Conservation (phyloP, 2,888 invertebrate species). For the Diogma glabrata region DNA sequence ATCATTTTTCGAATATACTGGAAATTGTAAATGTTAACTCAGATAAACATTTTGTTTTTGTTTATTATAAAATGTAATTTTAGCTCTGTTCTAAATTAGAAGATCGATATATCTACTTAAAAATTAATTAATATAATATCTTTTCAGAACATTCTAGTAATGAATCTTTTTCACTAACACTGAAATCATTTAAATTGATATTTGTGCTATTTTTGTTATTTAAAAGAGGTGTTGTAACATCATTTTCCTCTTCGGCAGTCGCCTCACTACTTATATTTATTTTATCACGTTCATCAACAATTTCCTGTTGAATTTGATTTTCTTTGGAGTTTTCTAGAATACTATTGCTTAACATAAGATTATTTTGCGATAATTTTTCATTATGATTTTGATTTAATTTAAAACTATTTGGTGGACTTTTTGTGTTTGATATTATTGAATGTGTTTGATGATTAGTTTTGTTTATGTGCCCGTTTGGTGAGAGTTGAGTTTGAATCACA, state of each 20-base stretch:
- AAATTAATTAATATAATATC: too few relatives aligned
- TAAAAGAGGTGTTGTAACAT: conserved; percentile 20
- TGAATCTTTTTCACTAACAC: conserved; percentile 20
- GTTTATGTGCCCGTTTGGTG: too few relatives aligned
- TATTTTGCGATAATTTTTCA: conserved; percentile 1
- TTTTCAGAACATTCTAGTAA: conserved; percentile 15
- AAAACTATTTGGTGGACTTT: conserved; percentile 16
- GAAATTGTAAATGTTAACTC: too few relatives aligned
- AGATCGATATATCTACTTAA: too few relatives aligned
- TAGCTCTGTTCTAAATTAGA: too few relatives aligned
- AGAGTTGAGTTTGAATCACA: too few relatives aligned
- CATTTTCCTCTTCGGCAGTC: conserved; percentile 13
- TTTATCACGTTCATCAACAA: too few relatives aligned
- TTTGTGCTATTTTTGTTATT: conserved; percentile 17
- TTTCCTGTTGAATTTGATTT: conserved; percentile 11
- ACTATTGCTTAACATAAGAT: background rate
- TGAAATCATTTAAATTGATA: conserved; percentile 18
- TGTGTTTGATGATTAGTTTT: background rate
- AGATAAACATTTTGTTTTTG: too few relatives aligned
- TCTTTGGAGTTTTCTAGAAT: background rate
- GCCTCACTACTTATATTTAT: too few relatives aligned
- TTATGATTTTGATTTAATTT: conserved; percentile 16
- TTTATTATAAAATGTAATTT: too few relatives aligned
- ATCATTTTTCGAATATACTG: too few relatives aligned
- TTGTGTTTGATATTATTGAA: conserved; percentile 11